Base-by-base conservation (phyloP, 2,797 vertebrate genomes). In the Myotis findleyi region DNA sequence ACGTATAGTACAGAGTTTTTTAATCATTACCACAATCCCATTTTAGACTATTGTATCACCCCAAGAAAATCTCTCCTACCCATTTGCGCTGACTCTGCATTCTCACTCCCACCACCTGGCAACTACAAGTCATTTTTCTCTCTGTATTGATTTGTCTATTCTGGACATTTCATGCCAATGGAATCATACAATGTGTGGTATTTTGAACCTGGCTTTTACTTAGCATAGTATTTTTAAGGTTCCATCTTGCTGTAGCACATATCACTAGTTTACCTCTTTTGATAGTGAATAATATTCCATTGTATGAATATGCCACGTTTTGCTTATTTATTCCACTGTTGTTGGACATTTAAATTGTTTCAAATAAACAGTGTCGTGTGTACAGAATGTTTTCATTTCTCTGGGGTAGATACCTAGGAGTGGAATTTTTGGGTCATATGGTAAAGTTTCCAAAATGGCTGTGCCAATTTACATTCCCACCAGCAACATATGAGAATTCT, bases 151-250 rank as follows among this genome's bases (percentile, higher is more conserved):
- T 62, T 81, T 93, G 57, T 6, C 44, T 57, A 0, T 82, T 86
- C 6, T 86, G 77, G 47, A 25, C 18, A 80, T 89, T 92, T 79
- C 23, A 23, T 47, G 64, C 71, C 75, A 84, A 57, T 75, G 49
- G 33, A 30, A 38, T 75, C 18, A 17, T 6, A 77, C 2, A 27
- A 30, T 30, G 33, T 59, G 27, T 87, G 64, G 3, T 83, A 38
- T 86, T 55, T 89, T 77, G 79, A 93, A 91, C 80, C 7, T 73
- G 68, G 18, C 38, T 47, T 91, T 79, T 49, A 76, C 30, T 41
- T 57, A 64, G 76, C 3, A 7, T 49, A 14, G 8, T 66, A 5
- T 62, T 89, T 68, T 76, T 62, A 87, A 51, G 16, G 12, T 68
- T 95, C 25, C n/a, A 44, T 18, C 57, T 13, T 92, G 25, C 41